Evolutionary conservation across 2,888 invertebrate genomes (phyloP).

Genomic region (Drosophila mimica): DNA sequence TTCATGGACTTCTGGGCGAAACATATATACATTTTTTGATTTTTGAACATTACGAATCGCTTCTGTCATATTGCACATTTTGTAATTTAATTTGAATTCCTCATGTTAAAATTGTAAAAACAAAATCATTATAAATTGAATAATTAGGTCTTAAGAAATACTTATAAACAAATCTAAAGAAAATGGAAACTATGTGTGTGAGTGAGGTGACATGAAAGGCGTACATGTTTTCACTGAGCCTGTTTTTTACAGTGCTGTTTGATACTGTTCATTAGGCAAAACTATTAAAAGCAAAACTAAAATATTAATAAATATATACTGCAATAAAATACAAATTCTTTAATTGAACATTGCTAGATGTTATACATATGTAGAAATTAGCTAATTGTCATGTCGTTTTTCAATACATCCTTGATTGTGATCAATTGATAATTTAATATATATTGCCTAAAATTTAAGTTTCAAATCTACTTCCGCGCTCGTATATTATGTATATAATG

Average conservation of each 20-base stretch:
- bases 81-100: slow-evolving; percentile 60
- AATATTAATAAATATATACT: slow-evolving; percentile 37
- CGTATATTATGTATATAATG: slow-evolving; percentile 69
- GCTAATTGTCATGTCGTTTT: slow-evolving; percentile 63
- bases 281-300: slow-evolving; percentile 35
- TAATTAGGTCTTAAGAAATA: slow-evolving; percentile 39
- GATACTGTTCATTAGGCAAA: slow-evolving; percentile 47
- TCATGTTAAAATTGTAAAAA: slow-evolving; percentile 67
- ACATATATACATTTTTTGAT: slow-evolving; percentile 30
- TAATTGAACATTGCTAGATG: slow-evolving; percentile 44
- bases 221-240: slow-evolving; percentile 36
- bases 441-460: slow-evolving; percentile 54
- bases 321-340: slow-evolving; percentile 54
- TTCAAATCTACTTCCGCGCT: slow-evolving; percentile 59
- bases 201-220: slow-evolving; percentile 36
- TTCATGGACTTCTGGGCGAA: slow-evolving; percentile 48
- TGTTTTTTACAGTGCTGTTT: slow-evolving; percentile 30
- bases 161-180: slow-evolving; percentile 26
- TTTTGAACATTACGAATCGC: slow-evolving; percentile 30
- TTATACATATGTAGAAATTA: slow-evolving; percentile 57
- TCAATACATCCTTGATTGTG: slow-evolving; percentile 54
- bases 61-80: slow-evolving; percentile 58
- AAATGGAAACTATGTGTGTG: slow-evolving; percentile 32
- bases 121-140: slow-evolving; percentile 43
- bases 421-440: slow-evolving; percentile 48